Evolutionary conservation across 1,140 invertebrate species (phyloP).

Genomic region (Galleria mellonella): DNA sequence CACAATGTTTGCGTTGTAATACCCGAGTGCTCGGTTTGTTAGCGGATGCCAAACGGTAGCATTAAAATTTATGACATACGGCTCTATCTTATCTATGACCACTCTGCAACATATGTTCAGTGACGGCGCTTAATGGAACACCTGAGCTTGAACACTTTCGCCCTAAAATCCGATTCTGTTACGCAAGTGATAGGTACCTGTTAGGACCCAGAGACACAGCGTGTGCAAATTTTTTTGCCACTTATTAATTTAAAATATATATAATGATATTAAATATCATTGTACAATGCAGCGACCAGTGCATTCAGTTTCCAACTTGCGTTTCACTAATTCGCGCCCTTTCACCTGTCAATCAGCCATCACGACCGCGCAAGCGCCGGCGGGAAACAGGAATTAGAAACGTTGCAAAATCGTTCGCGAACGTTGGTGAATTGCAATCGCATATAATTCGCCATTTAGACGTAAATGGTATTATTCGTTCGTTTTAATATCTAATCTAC

Average conservation of each 20-base stretch:
- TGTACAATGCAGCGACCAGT: no score
- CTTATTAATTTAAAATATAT: slow-evolving; percentile 12
- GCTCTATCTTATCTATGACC: slow-evolving; percentile 67
- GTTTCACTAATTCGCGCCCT: slow-evolving; percentile 52
- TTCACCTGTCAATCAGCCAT: slow-evolving; percentile 67
- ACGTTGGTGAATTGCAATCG: slow-evolving; percentile 38
- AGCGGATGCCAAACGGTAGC: slow-evolving; percentile 62
- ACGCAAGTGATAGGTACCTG: slow-evolving; percentile 13
- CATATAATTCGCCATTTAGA: slow-evolving; percentile 31
- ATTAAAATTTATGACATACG: slow-evolving; percentile 62
- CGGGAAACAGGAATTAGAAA: slow-evolving; percentile 48
- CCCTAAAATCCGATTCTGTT: slow-evolving; percentile 44
- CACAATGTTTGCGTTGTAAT: slow-evolving; percentile 55
- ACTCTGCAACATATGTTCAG: slow-evolving; percentile 62
- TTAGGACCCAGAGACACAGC: slow-evolving; percentile 24
- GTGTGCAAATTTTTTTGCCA: slow-evolving; percentile 29
- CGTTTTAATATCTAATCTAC: no score
- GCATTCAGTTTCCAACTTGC: slow-evolving; percentile 10
- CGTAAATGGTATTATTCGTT: slow-evolving; percentile 21
- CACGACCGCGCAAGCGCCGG: slow-evolving; percentile 31
- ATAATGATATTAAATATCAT: slow-evolving; percentile 1
- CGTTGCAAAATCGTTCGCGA: slow-evolving; percentile 30
- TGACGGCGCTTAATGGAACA: slow-evolving; percentile 52
- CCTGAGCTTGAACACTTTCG: slow-evolving; percentile 49
- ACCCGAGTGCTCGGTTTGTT: slow-evolving; percentile 46